Base-by-base conservation (phyloP, 2,888 invertebrate species). In the Scaptomyza parva region DNA sequence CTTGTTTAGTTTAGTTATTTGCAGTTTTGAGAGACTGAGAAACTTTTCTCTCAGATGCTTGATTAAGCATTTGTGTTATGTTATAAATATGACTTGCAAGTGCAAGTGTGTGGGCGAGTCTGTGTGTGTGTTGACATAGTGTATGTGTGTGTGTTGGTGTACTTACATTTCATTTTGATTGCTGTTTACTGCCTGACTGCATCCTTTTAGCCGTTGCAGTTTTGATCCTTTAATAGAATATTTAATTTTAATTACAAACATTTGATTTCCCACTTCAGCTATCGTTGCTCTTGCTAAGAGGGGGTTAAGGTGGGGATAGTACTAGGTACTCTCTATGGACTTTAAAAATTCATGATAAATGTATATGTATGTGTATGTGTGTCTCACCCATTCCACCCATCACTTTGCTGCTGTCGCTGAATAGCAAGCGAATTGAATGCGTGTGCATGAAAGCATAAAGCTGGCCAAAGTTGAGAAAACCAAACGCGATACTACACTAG, bases 171-270 rank as follows among this genome's bases (percentile, higher is more conserved):
- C 69, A 65, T 76, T 82, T 88, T 88, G 82, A 88, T 83, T 86
- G 84, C 86, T 86, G 76, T 88, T 81, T 85, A 82, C 88, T 59
- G 72, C 58, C 65, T 66, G 80, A 72, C 78, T 76, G 83, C 79
- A 76, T 86, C 70, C 86, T 79, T 87, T 86, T 67, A 78, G 80
- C 75, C 69, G n/a, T 66, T 86, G 88, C 88, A 83, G 82, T 83
- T 82, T 83, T 86, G 88, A 88, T 86, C 87, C 84, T 81, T 84
- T 84, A 84, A 84, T 84, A 84, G 88, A 84, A 84, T 84, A 84
- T 84, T 84, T 84, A 84, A 84, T 84, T 84, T 84, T 84, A 88
- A 84, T 84, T 84, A 88, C 84, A 86, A 86, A 88, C 84, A 84
- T 84, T 88, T 84, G 84, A 84, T 84, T 84, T 84, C 88, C 84